Evolutionary conservation across 2,888 invertebrate species (phyloP), one percentile per base, ranked within the genome.

Genomic region (Oscheius sp.): DNA sequence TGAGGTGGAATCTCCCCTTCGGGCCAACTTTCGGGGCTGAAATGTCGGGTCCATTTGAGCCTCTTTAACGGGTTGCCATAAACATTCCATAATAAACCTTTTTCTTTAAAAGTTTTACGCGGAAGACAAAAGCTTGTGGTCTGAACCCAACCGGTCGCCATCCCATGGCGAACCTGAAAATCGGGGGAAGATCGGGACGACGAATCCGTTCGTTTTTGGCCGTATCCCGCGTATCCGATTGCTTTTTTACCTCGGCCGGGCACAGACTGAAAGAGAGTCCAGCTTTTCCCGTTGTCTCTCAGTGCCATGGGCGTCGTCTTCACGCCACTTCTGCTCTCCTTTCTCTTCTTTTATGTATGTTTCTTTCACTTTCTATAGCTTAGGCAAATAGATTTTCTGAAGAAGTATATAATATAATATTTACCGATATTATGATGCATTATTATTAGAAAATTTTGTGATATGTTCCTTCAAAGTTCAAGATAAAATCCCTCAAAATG

Each of bases 131-230:
- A 34, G 55, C 55, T 34, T 55, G 55, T 23, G 55, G 55, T 55
- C 55, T 34, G n/a, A n/a, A 10, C 12, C 12, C 20, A 20, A 42
- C 61, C 61, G 61, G 45, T 61, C 45, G 42, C 61, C 20, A 8
- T 20, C 25, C 27, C 61, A n/a, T 25, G 42, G 42, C 42, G 61
- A 61, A 61, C 61, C 61, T 61, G 61, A 61, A 61, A 61, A 61
- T 61, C 61, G 45, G 20, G 45, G 42, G 27, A 25, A 29, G 29
- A 29, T 61, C 61, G 29, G 29, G 61, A 55, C 58, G 58, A 25
- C 39, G 39, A 61, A n/a, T n/a, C n/a, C n/a, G n/a, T 45, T 45
- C 61, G 61, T 61, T 61, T 61, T 61, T 61, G 61, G 61, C 42
- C 27, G 50, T 42, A 17, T 42, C 42, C 55, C 33, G 61, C 61